A percentile compares a stretch with the other conserved stretches of the same genome.
phyloP scores from a whole-genome alignment of 1,140 invertebrate species.

The Rhopalosiphum padi region DNA sequence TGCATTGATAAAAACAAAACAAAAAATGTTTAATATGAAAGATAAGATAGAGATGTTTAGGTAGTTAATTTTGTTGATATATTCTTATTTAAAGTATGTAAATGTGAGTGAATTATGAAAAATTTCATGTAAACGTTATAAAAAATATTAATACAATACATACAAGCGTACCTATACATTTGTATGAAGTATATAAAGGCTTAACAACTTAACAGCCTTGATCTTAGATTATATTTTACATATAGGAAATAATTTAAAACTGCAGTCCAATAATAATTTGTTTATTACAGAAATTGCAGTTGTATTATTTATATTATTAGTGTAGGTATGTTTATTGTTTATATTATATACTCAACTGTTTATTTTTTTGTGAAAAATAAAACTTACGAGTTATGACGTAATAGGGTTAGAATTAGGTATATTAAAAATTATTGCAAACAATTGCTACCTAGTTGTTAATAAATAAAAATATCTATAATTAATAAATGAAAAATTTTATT shows the following conservation, averaged over 20 bases:
- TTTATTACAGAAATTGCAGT: neutral
- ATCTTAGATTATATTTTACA: neutral
- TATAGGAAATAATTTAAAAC: neutral
- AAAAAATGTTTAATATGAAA: neutral
- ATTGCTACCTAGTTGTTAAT: neutral
- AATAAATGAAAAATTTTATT: neutral
- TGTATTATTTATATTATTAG: neutral
- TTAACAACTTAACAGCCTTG: neutral
- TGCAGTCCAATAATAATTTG: neutral
- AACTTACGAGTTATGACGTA: neutral
- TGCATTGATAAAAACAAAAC: slow-evolving; percentile 19
- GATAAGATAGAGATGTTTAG: slow-evolving; percentile 30
- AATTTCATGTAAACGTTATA: neutral
- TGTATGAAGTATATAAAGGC: neutral
- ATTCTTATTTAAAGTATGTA: neutral
- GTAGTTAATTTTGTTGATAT: neutral
- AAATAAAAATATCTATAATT: no score
- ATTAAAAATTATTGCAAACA: neutral
- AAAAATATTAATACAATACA: neutral
- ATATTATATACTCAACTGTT: neutral
- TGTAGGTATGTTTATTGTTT: neutral
- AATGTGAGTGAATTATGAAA: neutral
- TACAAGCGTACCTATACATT: neutral
- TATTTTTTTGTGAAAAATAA: neutral
- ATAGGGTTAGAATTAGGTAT: neutral